These are phyloP conservation scores for Lasius fuliginosus DNA, from an alignment of 2,888 invertebrate species.

Conservation along the genomic window DNA sequence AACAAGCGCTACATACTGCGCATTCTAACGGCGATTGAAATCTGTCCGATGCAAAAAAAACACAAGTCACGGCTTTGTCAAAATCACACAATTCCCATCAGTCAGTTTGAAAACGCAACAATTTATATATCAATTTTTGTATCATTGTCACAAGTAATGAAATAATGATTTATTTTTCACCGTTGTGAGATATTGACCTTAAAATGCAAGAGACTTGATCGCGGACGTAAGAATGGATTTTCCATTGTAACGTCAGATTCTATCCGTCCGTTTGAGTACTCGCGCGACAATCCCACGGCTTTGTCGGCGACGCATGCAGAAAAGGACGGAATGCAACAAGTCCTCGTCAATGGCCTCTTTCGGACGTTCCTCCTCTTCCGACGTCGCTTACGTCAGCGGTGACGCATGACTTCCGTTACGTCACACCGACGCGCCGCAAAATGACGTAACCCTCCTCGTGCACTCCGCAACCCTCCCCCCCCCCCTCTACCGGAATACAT, in stretches of 20 bases:
- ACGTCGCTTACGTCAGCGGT: slow-evolving; percentile 77
- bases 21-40: not conserved
- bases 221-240: not conserved
- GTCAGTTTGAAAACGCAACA: not conserved
- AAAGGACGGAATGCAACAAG: slow-evolving; percentile 81
- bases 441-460: slow-evolving; percentile 58
- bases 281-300: slow-evolving; percentile 2
- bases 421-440: slow-evolving; percentile 76
- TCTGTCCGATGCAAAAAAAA: not conserved
- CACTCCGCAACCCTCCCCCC: not conserved
- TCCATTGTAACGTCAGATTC: slow-evolving; percentile 5
- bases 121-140: not conserved
- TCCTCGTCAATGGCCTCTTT: slow-evolving; percentile 80
- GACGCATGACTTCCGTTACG: slow-evolving; percentile 81
- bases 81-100: not conserved
- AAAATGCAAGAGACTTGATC: not conserved
- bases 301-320: slow-evolving; percentile 64
- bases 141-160: not conserved
- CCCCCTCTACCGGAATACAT: not conserved
- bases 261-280: not conserved
- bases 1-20: not conserved
- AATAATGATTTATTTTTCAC: not conserved
- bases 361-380: slow-evolving; percentile 77
- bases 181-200: not conserved
- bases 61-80: not conserved